Base-by-base conservation (phyloP, 1,140 invertebrate species). In the Leptestheria dahalacensis region DNA sequence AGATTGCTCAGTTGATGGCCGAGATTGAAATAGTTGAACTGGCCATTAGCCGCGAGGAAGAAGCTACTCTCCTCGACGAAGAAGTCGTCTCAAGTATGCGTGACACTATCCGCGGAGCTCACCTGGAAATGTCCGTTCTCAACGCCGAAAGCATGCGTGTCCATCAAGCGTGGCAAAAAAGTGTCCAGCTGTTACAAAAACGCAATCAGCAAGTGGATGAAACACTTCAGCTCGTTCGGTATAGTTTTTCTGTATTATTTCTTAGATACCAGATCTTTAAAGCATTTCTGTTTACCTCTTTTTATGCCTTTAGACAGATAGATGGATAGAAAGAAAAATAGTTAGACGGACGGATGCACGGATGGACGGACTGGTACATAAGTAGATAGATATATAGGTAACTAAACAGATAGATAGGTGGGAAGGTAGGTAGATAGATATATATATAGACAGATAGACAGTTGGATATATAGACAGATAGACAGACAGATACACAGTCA, bases 1-100 rank as follows among this genome's bases (percentile, higher is more conserved):
- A 29, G 53, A 55, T 55, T 28, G 33, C 26, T 55, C 53, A 55
- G n/a, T 20, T 55, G 18, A n/a, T 55, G 53, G 12, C 53, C 26
- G 53, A 55, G 6, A 33, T 55, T 2, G 53, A 55, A 21, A 20
- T 28, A 0, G 26, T 28, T 2, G 53, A 55, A 29, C 21, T 26
- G 53, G 33, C 26, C 20, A 26, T 26, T 21, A 3, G 15, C 26
- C 53, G 33, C 12, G 33, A 21, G 23, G 53, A 55, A 20, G 33
- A 55, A 10, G 15, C 26, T 18, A 3, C 33, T 1, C 53, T 55
- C 10, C 26, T 29, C 12, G 53, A 55, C 25, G 53, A 55, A 20
- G 26, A 55, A 33, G 26, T 55, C 12, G 21, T 28, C 20, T 26
- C 53, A 24, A 20, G 53, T 11, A 18, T 55, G 12, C 23, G 53